phyloP scores from a whole-genome alignment of 2,888 invertebrate species.

The Drosophila barbarae region DNA sequence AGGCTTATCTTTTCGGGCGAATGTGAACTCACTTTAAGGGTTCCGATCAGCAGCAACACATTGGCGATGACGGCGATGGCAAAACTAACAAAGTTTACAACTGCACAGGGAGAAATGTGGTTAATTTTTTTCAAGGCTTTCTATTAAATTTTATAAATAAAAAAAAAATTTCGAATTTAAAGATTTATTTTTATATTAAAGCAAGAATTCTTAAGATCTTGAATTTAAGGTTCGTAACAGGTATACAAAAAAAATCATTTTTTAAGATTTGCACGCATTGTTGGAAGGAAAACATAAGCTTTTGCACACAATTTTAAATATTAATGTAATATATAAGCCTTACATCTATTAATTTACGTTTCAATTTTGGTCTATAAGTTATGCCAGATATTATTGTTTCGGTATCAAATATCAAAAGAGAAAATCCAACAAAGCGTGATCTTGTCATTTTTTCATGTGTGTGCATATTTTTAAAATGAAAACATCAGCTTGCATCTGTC shows the following conservation, averaged over 20 bases:
- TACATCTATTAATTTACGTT: background rate
- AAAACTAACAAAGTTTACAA: constrained; percentile 52
- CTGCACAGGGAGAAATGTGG: constrained; percentile 43
- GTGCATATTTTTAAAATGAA: constrained; percentile 7
- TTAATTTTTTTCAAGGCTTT: background rate
- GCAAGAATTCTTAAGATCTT: background rate
- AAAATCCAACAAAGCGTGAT: background rate
- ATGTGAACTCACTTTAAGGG: constrained; percentile 48
- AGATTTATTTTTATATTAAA: background rate
- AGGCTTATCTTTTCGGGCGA: background rate
- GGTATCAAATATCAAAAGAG: background rate
- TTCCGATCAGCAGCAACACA: constrained; percentile 61
- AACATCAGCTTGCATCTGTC: constrained; percentile 17
- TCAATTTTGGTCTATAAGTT: background rate
- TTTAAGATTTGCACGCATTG: background rate
- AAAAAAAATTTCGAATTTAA: too few species aligned
- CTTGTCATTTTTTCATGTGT: background rate
- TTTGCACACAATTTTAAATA: background rate
- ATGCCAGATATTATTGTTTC: background rate
- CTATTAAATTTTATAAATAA: background rate
- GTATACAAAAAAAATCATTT: background rate
- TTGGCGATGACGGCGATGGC: constrained; percentile 52
- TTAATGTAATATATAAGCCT: background rate
- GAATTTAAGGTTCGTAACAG: background rate
- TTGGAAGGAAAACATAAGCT: background rate